These are phyloP conservation scores for Steinernema scapterisci DNA, from an alignment of 2,888 invertebrate genomes.

Conservation along the genomic window DNA sequence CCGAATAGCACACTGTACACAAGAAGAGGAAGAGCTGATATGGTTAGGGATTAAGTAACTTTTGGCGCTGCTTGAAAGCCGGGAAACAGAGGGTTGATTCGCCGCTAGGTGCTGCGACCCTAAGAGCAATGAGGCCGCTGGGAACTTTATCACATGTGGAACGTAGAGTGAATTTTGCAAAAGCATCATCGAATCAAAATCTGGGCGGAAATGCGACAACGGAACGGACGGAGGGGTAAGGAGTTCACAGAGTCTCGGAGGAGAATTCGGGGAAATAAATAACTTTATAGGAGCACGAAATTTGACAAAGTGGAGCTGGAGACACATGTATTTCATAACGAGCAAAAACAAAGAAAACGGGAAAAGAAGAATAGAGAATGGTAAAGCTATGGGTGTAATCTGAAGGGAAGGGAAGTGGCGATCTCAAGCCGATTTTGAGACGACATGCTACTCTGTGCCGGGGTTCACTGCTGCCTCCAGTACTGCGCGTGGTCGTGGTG, in stretches of 20 bases:
- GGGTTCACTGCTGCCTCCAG: slow-evolving; percentile 38
- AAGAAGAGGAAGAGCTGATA: slow-evolving; percentile 13
- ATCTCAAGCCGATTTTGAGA: background rate
- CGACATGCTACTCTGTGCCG: background rate
- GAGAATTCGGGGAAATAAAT: background rate
- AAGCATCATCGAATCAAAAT: slow-evolving; percentile 26
- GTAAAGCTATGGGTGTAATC: slow-evolving; percentile 27
- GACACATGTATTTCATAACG: background rate
- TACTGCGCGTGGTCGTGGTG: slow-evolving; percentile 42
- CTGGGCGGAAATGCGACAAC: slow-evolving; percentile 24
- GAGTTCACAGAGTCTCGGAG: background rate
- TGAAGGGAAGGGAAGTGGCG: background rate
- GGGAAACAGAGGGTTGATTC: background rate
- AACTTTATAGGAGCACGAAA: background rate
- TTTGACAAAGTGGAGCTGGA: background rate
- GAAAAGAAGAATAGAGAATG: background rate
- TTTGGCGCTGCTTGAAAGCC: background rate
- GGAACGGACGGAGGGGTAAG: background rate
- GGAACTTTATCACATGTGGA: slow-evolving; percentile 24
- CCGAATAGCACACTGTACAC: background rate
- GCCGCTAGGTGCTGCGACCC: slow-evolving; percentile 17
- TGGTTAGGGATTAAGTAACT: slow-evolving; percentile 5
- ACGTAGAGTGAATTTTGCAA: background rate
- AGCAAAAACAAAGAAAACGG: background rate
- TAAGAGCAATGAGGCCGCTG: slow-evolving; percentile 20